phyloP scores from a whole-genome alignment of 2,888 invertebrate species.

The Cheilosia scutellata region DNA sequence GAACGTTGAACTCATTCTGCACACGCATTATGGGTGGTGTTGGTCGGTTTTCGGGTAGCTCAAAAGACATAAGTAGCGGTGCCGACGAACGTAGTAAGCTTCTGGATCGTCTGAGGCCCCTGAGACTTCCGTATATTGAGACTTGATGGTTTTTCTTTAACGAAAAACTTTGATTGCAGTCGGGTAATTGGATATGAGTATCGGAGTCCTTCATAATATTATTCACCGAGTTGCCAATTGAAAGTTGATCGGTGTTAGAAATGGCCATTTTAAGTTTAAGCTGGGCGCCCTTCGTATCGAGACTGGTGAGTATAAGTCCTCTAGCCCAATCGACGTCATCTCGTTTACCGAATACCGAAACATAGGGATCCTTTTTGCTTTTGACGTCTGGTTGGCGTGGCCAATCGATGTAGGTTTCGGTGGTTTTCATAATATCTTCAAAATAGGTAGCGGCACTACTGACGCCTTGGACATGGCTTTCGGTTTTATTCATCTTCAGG shows the following conservation, averaged over 20 bases:
- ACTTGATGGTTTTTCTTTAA: constrained; percentile 99
- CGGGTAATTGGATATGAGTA: constrained; percentile 99
- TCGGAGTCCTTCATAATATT: constrained; percentile 96
- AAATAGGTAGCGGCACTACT: constrained; percentile 83
- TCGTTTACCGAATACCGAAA: constrained; percentile 91
- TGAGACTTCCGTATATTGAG: constrained; percentile 96
- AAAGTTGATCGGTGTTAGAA: constrained; percentile 98
- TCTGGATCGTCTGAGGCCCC: constrained; percentile 93
- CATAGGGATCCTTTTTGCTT: constrained; percentile 98
- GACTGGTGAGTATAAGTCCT: constrained; percentile 92
- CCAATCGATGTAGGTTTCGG: constrained; percentile 96
- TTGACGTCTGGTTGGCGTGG: constrained; percentile 99
- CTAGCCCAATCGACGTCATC: constrained; percentile 93
- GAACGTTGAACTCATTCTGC: constrained; percentile 94
- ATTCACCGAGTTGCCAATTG: constrained; percentile 91
- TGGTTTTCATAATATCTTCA: constrained; percentile 91
- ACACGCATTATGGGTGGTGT: constrained; percentile 92
- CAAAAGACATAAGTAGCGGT: constrained; percentile 96
- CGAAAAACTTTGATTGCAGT: constrained; percentile 96
- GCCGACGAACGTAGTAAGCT: constrained; percentile 94
- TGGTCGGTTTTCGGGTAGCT: constrained; percentile 92
- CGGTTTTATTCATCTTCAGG: constrained; percentile 96
- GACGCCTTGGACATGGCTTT: constrained; percentile 77
- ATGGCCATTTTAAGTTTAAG: constrained; percentile 99
- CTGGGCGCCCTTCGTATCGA: constrained; percentile 96